Base-by-base conservation (phyloP, 2,888 invertebrate genomes). In the Coecobrya sp. region DNA sequence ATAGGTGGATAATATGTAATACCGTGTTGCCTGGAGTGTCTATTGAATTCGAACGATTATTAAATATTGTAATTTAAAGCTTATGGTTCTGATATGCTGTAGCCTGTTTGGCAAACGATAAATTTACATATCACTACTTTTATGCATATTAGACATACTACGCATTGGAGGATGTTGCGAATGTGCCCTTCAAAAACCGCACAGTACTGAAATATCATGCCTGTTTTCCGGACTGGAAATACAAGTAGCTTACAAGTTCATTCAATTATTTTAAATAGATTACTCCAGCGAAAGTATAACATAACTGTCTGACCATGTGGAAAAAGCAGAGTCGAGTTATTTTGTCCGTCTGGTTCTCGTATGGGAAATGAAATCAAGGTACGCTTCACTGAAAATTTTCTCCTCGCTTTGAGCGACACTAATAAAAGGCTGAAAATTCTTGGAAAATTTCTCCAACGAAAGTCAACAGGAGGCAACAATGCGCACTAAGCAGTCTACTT, bases 261-360 rank as follows among this genome's bases (percentile, higher is more conserved):
- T 42, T 73, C 11, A 76, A 49, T 76, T 49, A 49, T 76, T 49
- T 10, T 25, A 76, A 73, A 73, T 76, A 76, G 19, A 49, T 76
- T 76, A 76, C 45, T 76, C 49, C 4, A 4, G 42, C 13, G 19
- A 76, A 45, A 49, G 22, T 42, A 19, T 73, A 36, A 45, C 19
- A 19, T 73, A 36, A 45, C 19, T 42, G 36, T 4, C 22, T 76
- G 76, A 49, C 19, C 49, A 49, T 49, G 76, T 45, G 42, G 45
- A 76, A 76, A 76, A 76, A 27, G 16, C 7, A 10, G 25, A 19
- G 49, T 76, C 16, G 25, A 49, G 76, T 76, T 25, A 42, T 19
- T 76, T 49, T 76, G 45, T 76, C 19, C 70, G 7, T 10, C 1
- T 65, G n/a, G 10, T 73, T 73, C 49, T 5, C 45, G 45, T 49